Conservation (phyloP, 2,113 vertebrate species). For the Pagrus major region DNA sequence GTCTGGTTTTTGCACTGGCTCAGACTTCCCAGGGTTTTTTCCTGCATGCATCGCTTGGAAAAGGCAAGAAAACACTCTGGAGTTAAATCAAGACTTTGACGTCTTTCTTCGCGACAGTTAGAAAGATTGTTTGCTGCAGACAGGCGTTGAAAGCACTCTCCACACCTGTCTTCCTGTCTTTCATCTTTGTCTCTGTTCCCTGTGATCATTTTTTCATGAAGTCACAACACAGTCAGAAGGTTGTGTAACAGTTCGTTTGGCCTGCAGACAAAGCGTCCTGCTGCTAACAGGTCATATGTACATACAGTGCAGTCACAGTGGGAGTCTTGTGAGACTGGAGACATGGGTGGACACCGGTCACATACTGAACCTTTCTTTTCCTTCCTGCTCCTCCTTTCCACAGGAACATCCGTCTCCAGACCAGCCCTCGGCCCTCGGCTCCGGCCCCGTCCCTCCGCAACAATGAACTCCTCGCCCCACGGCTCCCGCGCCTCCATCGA, state of each 20-base stretch:
- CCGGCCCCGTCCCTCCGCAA: constrained; percentile 30
- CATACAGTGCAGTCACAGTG: not conserved
- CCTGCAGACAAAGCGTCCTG: constrained; percentile 24
- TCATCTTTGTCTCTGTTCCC: too few relatives aligned
- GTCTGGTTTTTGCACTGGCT: not conserved
- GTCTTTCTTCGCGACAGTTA: too few relatives aligned
- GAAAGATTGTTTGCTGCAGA: too few relatives aligned
- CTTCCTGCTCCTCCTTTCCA: constrained; percentile 66
- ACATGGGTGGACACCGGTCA: constrained; percentile 28
- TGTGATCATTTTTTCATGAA: not conserved
- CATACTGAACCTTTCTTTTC: constrained; percentile 31
- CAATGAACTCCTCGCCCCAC: constrained; percentile 80
- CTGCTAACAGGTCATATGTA: not conserved
- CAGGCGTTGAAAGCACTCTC: too few relatives aligned
- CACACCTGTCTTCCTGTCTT: not conserved
- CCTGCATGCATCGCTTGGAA: not conserved
- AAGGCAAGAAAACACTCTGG: not conserved
- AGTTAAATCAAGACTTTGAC: too few relatives aligned
- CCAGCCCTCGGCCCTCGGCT: constrained; percentile 18
- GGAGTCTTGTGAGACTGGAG: not conserved
- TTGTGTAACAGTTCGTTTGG: constrained; percentile 45
- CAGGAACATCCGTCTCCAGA: constrained; percentile 59
- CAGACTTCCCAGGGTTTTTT: too few relatives aligned
- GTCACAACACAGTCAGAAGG: not conserved
- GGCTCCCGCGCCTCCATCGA: constrained; percentile 77